Base-by-base conservation (phyloP, 1,140 invertebrate genomes). In the Sinonovacula constricta region DNA sequence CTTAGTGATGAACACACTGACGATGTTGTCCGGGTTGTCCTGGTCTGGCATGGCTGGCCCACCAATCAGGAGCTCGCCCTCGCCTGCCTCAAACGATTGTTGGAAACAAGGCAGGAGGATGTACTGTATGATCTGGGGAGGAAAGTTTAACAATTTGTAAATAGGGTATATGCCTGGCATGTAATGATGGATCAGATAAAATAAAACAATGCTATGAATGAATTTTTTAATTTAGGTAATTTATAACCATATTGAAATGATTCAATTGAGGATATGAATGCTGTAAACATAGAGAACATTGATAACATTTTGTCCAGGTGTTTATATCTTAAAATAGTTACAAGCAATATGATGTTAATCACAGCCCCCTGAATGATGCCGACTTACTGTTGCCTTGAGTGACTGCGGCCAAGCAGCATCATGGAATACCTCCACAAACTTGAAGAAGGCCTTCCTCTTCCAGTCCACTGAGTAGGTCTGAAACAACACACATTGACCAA, bases 41-140 rank as follows among this genome's bases (percentile, higher is more conserved):
- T 97, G 95, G 83, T 98, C 96, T 0, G 97, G 96, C 54, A 95
- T 94, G 7, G 91, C 89, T 0, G 87, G 85, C 4, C 90, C 89
- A 7, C 91, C 91, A 56, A 99, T 96, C 3, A 99, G 92, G 88
- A 95, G 95, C 77, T 96, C 96, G 0, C 96, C 95, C 90, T 97
- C 95, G 0, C 95, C 97, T 77, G 95, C 94, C 84, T 99, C 98
- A 89, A 99, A 99, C 81, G 97, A 96, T 15, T 96, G 94, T 0
- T 96, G 94, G 88, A 99, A 98, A 83, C 96, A 97, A 0, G 98
- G 98, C 69, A 99, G 98, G n/a, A 99, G 92, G 30, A 99, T 95
- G 81, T 97, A 94, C 83, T 98, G 97, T 0, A 98, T 90, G 12
- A 98, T 95, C 91, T 87, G 69, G 85, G 90, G 82, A 18, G 81